Percentiles rank a stretch among this genome's conserved stretches.
These are phyloP conservation scores for Epicampocera succincta DNA, from an alignment of 2,888 invertebrate species.

Conservation along the genomic window DNA sequence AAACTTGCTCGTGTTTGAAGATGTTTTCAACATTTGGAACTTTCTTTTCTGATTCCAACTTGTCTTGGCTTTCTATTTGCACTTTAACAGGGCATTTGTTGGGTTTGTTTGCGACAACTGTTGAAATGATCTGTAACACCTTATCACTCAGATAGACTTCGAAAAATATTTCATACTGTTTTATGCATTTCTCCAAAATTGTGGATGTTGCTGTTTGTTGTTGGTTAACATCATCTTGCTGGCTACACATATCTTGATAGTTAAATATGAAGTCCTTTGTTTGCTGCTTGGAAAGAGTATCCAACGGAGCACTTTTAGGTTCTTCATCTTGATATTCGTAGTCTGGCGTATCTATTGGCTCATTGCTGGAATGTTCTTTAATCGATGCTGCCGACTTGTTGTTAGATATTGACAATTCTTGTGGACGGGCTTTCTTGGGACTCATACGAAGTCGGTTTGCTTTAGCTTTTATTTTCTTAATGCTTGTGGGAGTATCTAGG, in stretches of 20 bases:
- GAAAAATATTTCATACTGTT: constrained; percentile 84
- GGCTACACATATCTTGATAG: constrained; percentile 68
- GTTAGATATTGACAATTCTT: constrained; percentile 74
- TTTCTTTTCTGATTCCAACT: constrained; percentile 29
- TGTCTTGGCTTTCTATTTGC: constrained; percentile 72
- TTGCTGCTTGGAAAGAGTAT: constrained; percentile 66
- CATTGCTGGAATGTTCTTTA: constrained; percentile 56
- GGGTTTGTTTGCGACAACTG: constrained; percentile 51
- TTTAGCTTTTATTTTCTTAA: constrained; percentile 80
- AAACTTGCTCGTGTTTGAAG: constrained; percentile 81
- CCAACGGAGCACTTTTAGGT: constrained; percentile 77
- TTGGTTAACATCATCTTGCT: constrained; percentile 74
- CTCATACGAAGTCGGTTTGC: constrained; percentile 79
- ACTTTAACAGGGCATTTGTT: constrained; percentile 74
- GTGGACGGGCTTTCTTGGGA: constrained; percentile 78
- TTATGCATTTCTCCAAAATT: constrained; percentile 84
- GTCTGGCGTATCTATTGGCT: constrained; percentile 51
- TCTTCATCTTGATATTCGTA: constrained; percentile 71
- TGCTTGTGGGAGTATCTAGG: constrained; percentile 79
- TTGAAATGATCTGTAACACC: constrained; percentile 71
- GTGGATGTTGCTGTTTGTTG: constrained; percentile 73
- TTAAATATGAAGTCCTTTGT: constrained; percentile 68
- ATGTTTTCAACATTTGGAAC: constrained; percentile 74
- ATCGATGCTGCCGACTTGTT: constrained; percentile 35
- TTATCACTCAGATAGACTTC: constrained; percentile 78